Conservation (phyloP, 92 coral and sea anemone genomes). For the Plumapathes pennacea region DNA sequence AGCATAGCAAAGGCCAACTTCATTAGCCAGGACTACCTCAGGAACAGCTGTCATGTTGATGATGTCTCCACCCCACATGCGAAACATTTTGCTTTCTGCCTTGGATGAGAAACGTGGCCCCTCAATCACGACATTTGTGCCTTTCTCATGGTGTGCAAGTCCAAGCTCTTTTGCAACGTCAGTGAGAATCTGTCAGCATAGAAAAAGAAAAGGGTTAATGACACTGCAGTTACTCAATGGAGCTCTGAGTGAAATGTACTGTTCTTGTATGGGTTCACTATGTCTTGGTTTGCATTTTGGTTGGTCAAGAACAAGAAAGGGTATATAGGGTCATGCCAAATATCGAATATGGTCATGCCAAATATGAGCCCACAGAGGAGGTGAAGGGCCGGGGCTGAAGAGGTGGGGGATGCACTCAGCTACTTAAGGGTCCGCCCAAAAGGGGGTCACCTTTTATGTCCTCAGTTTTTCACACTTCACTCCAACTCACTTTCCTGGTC, state of each 20-base stretch:
- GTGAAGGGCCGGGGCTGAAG: too few species aligned
- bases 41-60: slow-evolving; percentile 97
- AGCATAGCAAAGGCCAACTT: slow-evolving; percentile 94
- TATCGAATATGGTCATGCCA: too few species aligned
- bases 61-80: slow-evolving; percentile 94
- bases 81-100: slow-evolving; percentile 98
- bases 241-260: too few species aligned
- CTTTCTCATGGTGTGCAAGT: slow-evolving; percentile 56
- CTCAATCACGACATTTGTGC: slow-evolving; percentile 84
- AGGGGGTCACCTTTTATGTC: neutral
- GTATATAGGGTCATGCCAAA: too few species aligned
- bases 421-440: neutral
- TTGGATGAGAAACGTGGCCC: slow-evolving; percentile 96
- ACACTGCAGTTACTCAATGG: neutral
- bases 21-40: slow-evolving; percentile 93
- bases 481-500: slow-evolving; percentile 67
- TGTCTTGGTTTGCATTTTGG: neutral
- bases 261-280: too few species aligned
- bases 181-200: slow-evolving; percentile 57
- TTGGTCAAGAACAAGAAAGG: too few species aligned
- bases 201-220: too few species aligned
- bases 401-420: too few species aligned
- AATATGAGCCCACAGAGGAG: too few species aligned
- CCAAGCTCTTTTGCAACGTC: slow-evolving; percentile 73
- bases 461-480: too few species aligned